Conservation (phyloP, 2,797 vertebrate species). For the Artibeus jamaicensis region DNA sequence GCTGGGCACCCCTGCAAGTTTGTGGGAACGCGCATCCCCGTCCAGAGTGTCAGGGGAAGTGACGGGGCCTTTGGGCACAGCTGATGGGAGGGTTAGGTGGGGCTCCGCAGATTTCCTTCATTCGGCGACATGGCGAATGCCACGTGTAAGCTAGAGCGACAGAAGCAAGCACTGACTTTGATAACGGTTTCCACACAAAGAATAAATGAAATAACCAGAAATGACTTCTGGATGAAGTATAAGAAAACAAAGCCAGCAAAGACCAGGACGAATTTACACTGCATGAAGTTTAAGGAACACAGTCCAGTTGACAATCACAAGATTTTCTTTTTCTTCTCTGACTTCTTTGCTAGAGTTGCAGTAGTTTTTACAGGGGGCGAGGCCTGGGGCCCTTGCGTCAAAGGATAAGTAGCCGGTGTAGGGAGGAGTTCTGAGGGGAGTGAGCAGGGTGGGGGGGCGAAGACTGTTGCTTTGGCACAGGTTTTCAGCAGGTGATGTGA, state of each 20-base stretch:
- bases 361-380: neutral
- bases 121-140: neutral
- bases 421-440: neutral
- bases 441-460: neutral
- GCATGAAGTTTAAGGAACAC: neutral
- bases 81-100: neutral
- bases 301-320: neutral
- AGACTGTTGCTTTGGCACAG: neutral
- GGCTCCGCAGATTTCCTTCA: neutral
- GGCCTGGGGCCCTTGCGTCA: neutral
- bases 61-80: neutral
- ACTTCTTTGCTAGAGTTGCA: neutral
- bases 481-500: neutral
- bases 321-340: neutral
- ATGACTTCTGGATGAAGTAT: neutral
- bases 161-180: neutral
- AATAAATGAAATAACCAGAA: neutral
- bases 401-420: neutral
- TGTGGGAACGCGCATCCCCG: neutral
- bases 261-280: neutral
- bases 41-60: neutral
- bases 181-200: neutral
- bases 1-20: neutral
- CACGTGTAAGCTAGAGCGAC: neutral
- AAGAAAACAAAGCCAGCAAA: neutral